phyloP scores from a whole-genome alignment of 2,113 vertebrate species.

The Nothobranchius kuhntae region DNA sequence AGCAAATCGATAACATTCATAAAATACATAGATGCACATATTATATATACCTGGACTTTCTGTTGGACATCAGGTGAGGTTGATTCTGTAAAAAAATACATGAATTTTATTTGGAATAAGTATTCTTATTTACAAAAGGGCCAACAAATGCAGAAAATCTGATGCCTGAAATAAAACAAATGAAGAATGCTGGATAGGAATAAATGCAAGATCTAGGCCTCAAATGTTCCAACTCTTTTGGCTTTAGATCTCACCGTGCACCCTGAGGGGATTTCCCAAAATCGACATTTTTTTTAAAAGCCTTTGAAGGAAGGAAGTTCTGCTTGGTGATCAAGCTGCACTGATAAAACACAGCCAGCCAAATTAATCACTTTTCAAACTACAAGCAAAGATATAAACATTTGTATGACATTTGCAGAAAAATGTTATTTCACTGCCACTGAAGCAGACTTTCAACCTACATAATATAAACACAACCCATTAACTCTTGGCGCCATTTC shows the following conservation, averaged over 20 bases:
- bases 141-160: constrained; percentile 22
- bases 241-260: neutral
- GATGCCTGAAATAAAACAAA: neutral
- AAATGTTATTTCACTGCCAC: too few relatives aligned
- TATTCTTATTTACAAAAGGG: constrained; percentile 21
- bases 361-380: neutral
- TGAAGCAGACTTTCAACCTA: too few relatives aligned
- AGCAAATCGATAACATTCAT: constrained; percentile 58
- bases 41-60: constrained; percentile 76
- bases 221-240: constrained; percentile 1
- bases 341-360: neutral
- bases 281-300: constrained; percentile 5
- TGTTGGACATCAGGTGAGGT: constrained; percentile 77
- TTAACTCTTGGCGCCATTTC: too few relatives aligned
- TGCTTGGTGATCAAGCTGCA: constrained; percentile 3
- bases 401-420: neutral
- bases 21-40: constrained; percentile 21
- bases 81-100: constrained; percentile 82
- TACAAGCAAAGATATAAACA: neutral
- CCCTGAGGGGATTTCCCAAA: constrained; percentile 20
- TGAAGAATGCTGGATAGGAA: neutral
- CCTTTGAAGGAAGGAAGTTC: constrained; percentile 10
- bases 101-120: constrained; percentile 69
- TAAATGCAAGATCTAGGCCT: neutral
- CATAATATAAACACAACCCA: too few relatives aligned